Base-by-base conservation (phyloP, 2,113 vertebrate species). In the Nipponia nippon region DNA sequence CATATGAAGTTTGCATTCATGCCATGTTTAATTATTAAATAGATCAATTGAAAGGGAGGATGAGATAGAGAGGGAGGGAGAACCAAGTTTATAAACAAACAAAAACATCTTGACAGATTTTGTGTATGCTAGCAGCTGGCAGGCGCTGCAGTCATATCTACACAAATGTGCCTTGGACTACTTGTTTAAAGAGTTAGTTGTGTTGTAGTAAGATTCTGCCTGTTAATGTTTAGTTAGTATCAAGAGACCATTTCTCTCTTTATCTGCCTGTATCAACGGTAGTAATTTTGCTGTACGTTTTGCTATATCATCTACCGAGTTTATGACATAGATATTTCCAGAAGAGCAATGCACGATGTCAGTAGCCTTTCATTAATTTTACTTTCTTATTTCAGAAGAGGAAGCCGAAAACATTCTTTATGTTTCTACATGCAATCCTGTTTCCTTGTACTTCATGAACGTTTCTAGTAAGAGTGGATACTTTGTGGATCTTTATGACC, bases 381-480 rank as follows among this genome's bases (percentile, higher is more conserved):
- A 16, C 83, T 69, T 88, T 96, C 55, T 83, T 83, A 10, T 98
- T 98, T 94, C 93, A 98, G 98, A 98, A 96, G 97, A 96, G 40
- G 97, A 97, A 42, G 44, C 61, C 5, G 94, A 98, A 98, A 98
- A 98, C 52, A 55, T 93, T 44, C 93, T 99, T 61, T 99, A 98
- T 4, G 98, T 99, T 90, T 98, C 98, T 58, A 98, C 98, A 0
- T 99, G 99, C 97, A 99, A 99, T 97, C 99, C 99, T 0, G 98
- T 99, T 87, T 98, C 98, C 30, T 97, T 99, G 90, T 99, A 98
- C 96, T 98, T 98, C 70, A 99, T 99, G 99, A 98, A 97, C 21
- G 83, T 98, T 92, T 70, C 94, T 5, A 97, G 98, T 19, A 98
- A 98, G 42, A 98, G 83, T 2, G 98, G 99, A 76, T 97, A 98